Base-by-base conservation (phyloP, 2,888 invertebrate genomes). In the Anodontia alba region DNA sequence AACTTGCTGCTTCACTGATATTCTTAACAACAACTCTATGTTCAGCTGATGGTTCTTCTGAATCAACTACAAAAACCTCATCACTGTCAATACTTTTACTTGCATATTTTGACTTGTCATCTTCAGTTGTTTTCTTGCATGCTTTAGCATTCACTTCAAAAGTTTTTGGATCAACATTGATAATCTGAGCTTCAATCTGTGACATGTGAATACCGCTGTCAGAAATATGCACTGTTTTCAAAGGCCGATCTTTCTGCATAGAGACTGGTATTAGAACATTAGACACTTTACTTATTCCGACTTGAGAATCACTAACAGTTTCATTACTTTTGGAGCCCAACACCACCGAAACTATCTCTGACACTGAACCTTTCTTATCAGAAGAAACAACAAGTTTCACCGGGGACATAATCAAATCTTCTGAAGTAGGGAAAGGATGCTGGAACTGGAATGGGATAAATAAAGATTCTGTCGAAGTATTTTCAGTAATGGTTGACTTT, bases 381-480 rank as follows among this genome's bases (percentile, higher is more conserved):
- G 42, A 38, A 10, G 69, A 38, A 10, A 42, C n/a, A 46, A 38
- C 26, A 1, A 69, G 42, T 43, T 69, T 69, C 15, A 69, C 69
- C 7, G 69, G 69, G 5, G 69, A 69, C 8, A 26, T 23, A 8
- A 26, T 29, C 10, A 23, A 15, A 20, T 69, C 46, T 20, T 69
- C 69, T n/a, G 69, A 42, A 8, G 26, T 29, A 10, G 80, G 79
- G 78, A 92, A 92, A 46, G 92, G 92, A 76, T 91, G 91, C 81
- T 88, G 89, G 78, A 92, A 92, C 73, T 91, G 92, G 78, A 92
- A 92, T 29, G 91, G 90, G 43, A 88, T 67, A 78, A 81, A 84
- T 1, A 74, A 51, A 7, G 80, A 73, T 12, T 80, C 74, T 38
- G 38, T 38, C 43, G 81, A 54, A 49, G 81, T 68, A 36, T 74